Conservation (phyloP, 2,113 vertebrate genomes). For the Melanotaenia duboulayi region DNA sequence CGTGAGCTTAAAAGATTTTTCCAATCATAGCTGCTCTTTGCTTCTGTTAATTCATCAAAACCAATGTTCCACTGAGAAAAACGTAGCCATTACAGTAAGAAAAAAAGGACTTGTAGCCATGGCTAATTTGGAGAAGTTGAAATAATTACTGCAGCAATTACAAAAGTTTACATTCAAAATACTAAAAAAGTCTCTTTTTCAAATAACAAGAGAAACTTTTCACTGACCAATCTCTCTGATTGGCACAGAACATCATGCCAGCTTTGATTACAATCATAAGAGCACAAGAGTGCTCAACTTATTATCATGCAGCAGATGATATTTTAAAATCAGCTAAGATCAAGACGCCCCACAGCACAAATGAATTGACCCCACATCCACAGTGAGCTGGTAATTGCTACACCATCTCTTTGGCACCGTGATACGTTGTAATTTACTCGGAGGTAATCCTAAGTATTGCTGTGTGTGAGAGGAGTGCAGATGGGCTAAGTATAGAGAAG, state of each 20-base stretch:
- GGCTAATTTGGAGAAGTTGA: too few relatives aligned
- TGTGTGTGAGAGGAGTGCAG: conserved; percentile 47
- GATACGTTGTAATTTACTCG: conserved; percentile 69
- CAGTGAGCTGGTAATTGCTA: conserved; percentile 51
- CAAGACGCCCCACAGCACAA: neutral
- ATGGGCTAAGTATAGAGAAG: conserved; percentile 55
- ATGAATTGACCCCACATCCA: conserved; percentile 44
- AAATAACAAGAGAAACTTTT: neutral
- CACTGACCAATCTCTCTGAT: neutral
- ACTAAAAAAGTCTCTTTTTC: neutral
- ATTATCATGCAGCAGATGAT: conserved; percentile 16
- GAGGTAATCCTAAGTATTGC: conserved; percentile 56
- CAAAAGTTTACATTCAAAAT: too few relatives aligned
- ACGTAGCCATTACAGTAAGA: too few relatives aligned
- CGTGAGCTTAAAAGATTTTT: too few relatives aligned
- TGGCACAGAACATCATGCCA: neutral
- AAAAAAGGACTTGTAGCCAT: too few relatives aligned
- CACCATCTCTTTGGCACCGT: conserved; percentile 39
- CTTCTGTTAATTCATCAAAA: too few relatives aligned
- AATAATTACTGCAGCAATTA: too few relatives aligned
- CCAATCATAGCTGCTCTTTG: too few relatives aligned
- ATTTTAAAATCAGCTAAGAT: conserved; percentile 15
- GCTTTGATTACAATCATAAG: neutral
- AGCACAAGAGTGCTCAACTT: too few relatives aligned
- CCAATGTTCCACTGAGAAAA: too few relatives aligned